These are phyloP conservation scores for Hipposideros larvatus DNA, from an alignment of 2,797 vertebrate genomes.

Conservation along the genomic window DNA sequence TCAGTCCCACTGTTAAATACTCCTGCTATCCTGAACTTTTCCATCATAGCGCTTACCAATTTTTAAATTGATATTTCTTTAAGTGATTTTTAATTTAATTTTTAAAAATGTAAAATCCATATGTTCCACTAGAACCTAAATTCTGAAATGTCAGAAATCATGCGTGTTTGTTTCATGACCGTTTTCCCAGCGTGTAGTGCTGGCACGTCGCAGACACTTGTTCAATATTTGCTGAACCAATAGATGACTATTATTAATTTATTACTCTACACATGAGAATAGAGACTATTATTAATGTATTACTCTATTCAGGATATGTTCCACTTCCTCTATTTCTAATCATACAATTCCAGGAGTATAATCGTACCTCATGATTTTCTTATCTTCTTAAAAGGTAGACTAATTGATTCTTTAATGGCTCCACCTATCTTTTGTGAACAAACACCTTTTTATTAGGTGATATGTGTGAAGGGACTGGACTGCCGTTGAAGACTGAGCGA, in stretches of 20 bases:
- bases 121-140: neutral
- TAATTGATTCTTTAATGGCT: neutral
- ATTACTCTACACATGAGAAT: neutral
- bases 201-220: neutral
- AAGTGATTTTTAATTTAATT: neutral
- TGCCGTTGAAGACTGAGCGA: neutral
- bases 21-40: neutral
- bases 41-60: neutral
- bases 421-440: neutral
- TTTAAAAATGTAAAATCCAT: neutral
- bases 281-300: neutral
- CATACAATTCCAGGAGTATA: neutral
- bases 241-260: neutral
- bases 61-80: constrained; percentile 16
- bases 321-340: neutral
- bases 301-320: neutral
- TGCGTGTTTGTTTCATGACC: neutral
- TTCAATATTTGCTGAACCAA: neutral
- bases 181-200: neutral
- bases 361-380: neutral
- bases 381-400: constrained; percentile 33
- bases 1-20: neutral
- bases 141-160: neutral
- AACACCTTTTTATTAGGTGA: constrained; percentile 9
- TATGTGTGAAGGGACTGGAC: neutral